Percentiles rank a stretch among this genome's conserved stretches.
These are phyloP conservation scores for Anisognathus igniventris DNA, from an alignment of 2,797 vertebrate genomes.

Conservation along the genomic window DNA sequence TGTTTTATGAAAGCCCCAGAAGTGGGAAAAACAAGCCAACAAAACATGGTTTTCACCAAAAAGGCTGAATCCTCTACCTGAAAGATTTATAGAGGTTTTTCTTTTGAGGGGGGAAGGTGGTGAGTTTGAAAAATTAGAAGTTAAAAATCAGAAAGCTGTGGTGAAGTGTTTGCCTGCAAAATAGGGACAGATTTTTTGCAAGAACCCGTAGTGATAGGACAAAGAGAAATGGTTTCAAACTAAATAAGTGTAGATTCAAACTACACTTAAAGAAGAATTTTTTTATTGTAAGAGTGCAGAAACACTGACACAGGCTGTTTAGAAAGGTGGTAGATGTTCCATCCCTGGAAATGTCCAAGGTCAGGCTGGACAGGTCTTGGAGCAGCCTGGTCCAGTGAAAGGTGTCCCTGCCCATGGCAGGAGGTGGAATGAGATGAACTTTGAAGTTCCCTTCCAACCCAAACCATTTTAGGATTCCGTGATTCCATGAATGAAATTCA, in stretches of 20 bases:
- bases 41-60: fast-evolving
- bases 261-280: background rate
- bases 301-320: background rate
- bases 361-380: background rate
- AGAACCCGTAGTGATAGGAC: fast-evolving
- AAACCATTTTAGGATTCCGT: background rate
- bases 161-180: background rate
- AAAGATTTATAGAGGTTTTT: background rate
- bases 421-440: background rate
- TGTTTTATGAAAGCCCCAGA: background rate
- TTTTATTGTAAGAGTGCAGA: background rate
- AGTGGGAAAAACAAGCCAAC: background rate
- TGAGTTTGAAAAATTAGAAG: fast-evolving
- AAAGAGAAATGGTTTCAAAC: background rate
- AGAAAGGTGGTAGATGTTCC: background rate
- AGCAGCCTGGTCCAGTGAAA: background rate
- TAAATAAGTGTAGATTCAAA: background rate
- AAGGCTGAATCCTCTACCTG: background rate
- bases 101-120: too few species aligned
- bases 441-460: too few species aligned
- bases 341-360: background rate
- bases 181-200: background rate
- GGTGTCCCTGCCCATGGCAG: background rate
- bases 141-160: background rate
- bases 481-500: background rate